These are phyloP conservation scores for Hydrozoanthus gracilis DNA, from an alignment of 92 coral and sea anemone species.

Conservation along the genomic window DNA sequence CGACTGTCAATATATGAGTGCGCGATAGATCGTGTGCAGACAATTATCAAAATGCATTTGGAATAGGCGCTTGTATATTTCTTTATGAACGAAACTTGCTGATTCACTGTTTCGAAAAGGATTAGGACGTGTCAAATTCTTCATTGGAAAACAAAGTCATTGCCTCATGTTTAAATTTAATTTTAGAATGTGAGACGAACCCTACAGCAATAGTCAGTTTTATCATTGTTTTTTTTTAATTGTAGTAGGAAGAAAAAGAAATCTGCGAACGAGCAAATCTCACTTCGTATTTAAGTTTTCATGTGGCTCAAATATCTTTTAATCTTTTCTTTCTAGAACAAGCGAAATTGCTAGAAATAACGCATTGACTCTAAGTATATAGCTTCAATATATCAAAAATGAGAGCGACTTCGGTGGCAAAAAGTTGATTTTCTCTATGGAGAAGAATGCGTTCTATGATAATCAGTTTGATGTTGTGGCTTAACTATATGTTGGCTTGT, in stretches of 20 bases:
- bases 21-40: background rate
- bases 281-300: background rate
- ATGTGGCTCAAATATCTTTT: background rate
- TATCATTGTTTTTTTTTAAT: background rate
- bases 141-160: background rate
- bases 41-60: background rate
- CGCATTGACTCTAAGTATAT: too few relatives aligned
- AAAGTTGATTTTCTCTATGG: too few relatives aligned
- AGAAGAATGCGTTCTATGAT: background rate
- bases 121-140: background rate
- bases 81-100: background rate
- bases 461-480: background rate
- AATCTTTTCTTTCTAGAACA: background rate
- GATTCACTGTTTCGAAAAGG: background rate
- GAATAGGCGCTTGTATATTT: slow-evolving; percentile 24
- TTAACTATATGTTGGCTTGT: background rate
- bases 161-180: background rate
- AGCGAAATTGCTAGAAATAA: background rate
- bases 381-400: too few relatives aligned
- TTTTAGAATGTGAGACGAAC: background rate
- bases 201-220: slow-evolving; percentile 9
- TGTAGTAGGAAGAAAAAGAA: slow-evolving; percentile 17
- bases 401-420: too few relatives aligned
- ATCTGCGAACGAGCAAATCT: slow-evolving; percentile 9
- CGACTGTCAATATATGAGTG: background rate